phyloP scores from a whole-genome alignment of 2,888 invertebrate species.

The Limenitis camilla region DNA sequence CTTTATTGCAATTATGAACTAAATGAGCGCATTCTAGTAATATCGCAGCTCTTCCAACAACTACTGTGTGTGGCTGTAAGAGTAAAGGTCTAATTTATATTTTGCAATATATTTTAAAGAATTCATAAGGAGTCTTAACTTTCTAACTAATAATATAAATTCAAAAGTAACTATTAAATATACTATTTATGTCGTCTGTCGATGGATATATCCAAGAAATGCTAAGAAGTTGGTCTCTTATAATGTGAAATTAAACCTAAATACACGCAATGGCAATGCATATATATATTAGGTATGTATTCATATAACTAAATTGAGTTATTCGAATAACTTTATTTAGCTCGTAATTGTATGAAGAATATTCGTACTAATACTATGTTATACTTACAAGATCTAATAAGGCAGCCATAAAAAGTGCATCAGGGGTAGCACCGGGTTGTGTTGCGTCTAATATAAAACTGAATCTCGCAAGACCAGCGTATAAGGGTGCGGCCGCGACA shows the following conservation, averaged over 20 bases:
- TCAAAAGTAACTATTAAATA: no score
- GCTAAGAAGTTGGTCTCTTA: no score
- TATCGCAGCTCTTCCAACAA: conserved; percentile 92
- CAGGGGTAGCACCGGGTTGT: conserved; percentile 96
- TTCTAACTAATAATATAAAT: background rate
- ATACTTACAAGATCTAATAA: conserved; percentile 89
- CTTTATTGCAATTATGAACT: conserved; percentile 97
- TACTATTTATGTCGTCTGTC: no score
- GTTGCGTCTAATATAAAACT: conserved; percentile 95
- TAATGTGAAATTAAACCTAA: no score
- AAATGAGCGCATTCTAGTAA: conserved; percentile 96
- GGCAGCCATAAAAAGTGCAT: conserved; percentile 95
- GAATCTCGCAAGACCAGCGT: conserved; percentile 92
- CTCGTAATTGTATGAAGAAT: no score
- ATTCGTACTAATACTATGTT: background rate
- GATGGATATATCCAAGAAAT: no score
- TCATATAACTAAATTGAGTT: no score
- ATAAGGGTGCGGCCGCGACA: conserved; percentile 84
- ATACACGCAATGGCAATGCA: no score
- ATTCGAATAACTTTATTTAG: no score
- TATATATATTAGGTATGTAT: no score
- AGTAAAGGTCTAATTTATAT: background rate
- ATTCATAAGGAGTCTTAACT: background rate
- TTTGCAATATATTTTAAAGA: background rate
- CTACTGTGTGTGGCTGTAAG: conserved; percentile 91